Conservation (phyloP, 1,140 invertebrate genomes). For the Gerris buenoi region DNA sequence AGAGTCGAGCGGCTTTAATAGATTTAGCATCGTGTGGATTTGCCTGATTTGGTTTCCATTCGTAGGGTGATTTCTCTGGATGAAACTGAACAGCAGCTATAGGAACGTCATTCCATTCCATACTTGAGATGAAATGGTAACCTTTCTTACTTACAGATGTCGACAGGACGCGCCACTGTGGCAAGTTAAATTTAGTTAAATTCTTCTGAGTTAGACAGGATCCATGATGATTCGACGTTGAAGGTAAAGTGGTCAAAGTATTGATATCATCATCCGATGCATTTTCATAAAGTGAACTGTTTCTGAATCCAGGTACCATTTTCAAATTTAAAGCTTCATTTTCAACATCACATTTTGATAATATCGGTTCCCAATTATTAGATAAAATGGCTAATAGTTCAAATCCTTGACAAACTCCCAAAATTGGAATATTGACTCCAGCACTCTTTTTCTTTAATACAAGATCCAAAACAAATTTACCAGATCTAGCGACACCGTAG, state of each 20-base stretch:
- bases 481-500: not conserved
- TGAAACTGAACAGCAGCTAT: conserved; percentile 81
- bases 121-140: conserved; percentile 46
- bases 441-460: conserved; percentile 39
- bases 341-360: conserved; percentile 31
- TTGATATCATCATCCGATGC: conserved; percentile 38
- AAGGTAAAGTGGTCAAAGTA: conserved; percentile 39
- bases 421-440: conserved; percentile 65
- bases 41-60: conserved; percentile 43
- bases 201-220: conserved; percentile 3
- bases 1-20: conserved; percentile 8
- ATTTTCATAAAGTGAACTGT: conserved; percentile 41
- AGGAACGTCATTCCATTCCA: conserved; percentile 50
- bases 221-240: conserved; percentile 60
- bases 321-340: conserved; percentile 47
- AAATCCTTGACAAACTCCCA: conserved; percentile 80
- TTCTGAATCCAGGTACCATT: conserved; percentile 25
- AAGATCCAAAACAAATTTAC: not conserved
- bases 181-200: not conserved
- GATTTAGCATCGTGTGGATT: conserved; percentile 28
- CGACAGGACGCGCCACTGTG: conserved; percentile 48
- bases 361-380: conserved; percentile 37
- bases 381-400: conserved; percentile 58
- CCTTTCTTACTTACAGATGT: conserved; percentile 49
- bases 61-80: conserved; percentile 75